Evolutionary conservation across 1,140 invertebrate species (phyloP).

Genomic region (Bombus waltoni): DNA sequence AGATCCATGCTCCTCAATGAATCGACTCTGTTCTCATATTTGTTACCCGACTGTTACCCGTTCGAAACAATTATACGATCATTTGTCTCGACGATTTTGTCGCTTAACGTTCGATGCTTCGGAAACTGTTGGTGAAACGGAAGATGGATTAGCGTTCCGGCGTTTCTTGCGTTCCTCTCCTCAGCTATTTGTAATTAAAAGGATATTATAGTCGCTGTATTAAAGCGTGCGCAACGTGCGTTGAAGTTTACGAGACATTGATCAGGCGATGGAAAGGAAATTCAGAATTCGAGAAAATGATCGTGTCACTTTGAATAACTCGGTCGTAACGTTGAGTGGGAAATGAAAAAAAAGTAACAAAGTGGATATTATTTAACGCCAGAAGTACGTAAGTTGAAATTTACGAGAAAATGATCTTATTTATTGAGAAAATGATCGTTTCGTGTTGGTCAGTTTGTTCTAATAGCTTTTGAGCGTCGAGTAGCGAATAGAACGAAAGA

Average conservation of each 20-base stretch:
- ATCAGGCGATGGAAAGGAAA: not conserved
- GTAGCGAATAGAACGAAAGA: too few species aligned
- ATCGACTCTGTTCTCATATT: conserved; percentile 5
- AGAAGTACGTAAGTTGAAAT: too few species aligned
- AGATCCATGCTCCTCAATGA: not conserved
- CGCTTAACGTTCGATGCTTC: not conserved
- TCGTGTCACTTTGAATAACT: not conserved
- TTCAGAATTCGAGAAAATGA: not conserved
- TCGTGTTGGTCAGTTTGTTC: too few species aligned
- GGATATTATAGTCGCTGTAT: not conserved
- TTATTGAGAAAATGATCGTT: too few species aligned
- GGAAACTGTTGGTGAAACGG: not conserved
- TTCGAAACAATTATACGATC: conserved; percentile 44
- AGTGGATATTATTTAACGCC: too few species aligned
- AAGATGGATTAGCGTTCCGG: not conserved
- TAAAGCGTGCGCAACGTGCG: not conserved
- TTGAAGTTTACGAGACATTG: not conserved
- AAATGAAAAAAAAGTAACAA: too few species aligned
- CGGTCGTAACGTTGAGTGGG: not conserved
- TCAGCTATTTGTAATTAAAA: not conserved
- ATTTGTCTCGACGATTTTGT: conserved; percentile 32
- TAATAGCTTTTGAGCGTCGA: too few species aligned
- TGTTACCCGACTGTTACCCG: conserved; percentile 5
- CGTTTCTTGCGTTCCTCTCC: not conserved
- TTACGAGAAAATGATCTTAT: too few species aligned